Percentiles rank a stretch among this genome's conserved stretches.
Conservation (phyloP, 1,140 invertebrate species). For the Micrasema longulum region DNA sequence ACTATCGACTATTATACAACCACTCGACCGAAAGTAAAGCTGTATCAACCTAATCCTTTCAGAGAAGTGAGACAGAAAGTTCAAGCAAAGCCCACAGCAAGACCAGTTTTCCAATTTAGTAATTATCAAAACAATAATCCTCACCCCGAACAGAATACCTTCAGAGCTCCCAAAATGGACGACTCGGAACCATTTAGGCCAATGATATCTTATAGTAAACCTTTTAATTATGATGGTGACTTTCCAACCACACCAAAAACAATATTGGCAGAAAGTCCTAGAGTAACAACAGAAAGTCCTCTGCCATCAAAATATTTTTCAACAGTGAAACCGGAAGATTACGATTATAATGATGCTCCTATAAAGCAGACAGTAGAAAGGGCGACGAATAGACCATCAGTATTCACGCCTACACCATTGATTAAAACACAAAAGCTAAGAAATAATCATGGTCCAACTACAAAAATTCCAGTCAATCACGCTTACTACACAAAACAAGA, state of each 20-base stretch:
- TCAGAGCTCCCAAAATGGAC: constrained; percentile 68
- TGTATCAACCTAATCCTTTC: constrained; percentile 57
- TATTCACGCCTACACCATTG: constrained; percentile 40
- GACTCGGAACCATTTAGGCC: constrained; percentile 73
- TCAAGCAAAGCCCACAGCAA: constrained; percentile 59
- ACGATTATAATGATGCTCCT: constrained; percentile 61
- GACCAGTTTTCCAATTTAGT: constrained; percentile 65
- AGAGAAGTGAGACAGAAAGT: constrained; percentile 66
- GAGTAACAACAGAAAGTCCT: constrained; percentile 63
- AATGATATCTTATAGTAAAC: constrained; percentile 74
- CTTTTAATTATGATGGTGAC: constrained; percentile 68
- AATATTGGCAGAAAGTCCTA: constrained; percentile 40
- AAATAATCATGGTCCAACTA: constrained; percentile 63
- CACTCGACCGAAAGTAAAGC: constrained; percentile 63
- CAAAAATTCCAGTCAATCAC: constrained; percentile 73
- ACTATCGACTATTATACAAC: constrained; percentile 68
- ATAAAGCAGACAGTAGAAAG: constrained; percentile 49
- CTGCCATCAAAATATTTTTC: constrained; percentile 64
- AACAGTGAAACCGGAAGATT: constrained; percentile 60
- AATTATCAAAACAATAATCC: constrained; percentile 61
- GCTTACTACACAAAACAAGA: constrained; percentile 80
- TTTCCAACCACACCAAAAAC: constrained; percentile 54
- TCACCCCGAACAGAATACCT: constrained; percentile 61
- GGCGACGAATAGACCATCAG: constrained; percentile 46
- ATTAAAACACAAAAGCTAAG: constrained; percentile 54